These are phyloP conservation scores for Psilopogon haemacephalus DNA, from an alignment of 2,113 vertebrate genomes.

Conservation along the genomic window DNA sequence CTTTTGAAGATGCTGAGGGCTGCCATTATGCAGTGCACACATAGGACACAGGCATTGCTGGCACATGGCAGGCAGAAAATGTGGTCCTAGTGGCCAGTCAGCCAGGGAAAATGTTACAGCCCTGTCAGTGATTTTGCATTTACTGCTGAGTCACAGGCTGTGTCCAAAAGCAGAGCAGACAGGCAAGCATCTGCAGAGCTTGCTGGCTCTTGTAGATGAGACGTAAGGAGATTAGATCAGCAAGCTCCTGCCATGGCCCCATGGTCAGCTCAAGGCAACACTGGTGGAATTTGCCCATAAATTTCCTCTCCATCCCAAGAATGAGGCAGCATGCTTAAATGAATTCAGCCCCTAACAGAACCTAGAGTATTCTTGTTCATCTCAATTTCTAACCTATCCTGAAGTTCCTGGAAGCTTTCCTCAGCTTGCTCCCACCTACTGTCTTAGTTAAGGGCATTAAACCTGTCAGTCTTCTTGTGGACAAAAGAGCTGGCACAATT, in stretches of 20 bases:
- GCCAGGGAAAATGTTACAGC: neutral
- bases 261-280: neutral
- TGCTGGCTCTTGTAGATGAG: neutral
- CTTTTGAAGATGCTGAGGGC: conserved; percentile 16
- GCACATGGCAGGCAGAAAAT: neutral
- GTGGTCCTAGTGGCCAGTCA: accelerated
- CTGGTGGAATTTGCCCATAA: neutral
- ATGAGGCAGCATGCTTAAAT: neutral
- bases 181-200: neutral
- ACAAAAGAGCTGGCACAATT: neutral
- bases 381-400: neutral
- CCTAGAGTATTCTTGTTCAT: conserved; percentile 5
- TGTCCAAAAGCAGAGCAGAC: neutral
- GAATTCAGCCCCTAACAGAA: neutral
- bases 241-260: accelerated
- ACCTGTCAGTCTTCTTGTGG: conserved; percentile 13
- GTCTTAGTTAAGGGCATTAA: neutral
- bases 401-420: neutral
- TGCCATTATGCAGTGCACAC: neutral
- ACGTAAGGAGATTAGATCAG: neutral
- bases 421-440: neutral
- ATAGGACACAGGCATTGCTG: neutral
- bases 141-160: neutral
- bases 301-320: neutral
- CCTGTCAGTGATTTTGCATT: accelerated